Evolutionary conservation across 2,888 invertebrate genomes (phyloP).

Genomic region (Drosophila silvestris): DNA sequence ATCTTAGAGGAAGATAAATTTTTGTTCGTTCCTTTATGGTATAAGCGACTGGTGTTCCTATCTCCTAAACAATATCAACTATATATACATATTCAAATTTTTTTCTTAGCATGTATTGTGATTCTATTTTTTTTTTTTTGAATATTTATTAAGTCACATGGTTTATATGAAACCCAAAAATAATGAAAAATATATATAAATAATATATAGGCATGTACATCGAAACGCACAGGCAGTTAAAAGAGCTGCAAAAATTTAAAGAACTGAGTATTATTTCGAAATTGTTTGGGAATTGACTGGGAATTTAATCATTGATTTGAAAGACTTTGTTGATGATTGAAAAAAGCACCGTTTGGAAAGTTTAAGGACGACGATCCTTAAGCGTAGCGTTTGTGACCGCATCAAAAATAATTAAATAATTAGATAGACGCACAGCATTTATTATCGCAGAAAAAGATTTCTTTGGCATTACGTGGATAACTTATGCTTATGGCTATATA

Average conservation of each 20-base stretch:
- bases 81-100: constrained; percentile 19
- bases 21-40: constrained; percentile 46
- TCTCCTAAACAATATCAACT: constrained; percentile 35
- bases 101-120: constrained; percentile 37
- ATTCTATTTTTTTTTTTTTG: constrained; percentile 44
- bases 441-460: neutral
- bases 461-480: neutral
- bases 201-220: neutral
- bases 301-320: neutral
- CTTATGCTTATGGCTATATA: neutral
- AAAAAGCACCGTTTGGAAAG: neutral
- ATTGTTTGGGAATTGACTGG: neutral
- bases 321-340: neutral
- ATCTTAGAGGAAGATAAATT: constrained; percentile 39
- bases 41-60: constrained; percentile 63
- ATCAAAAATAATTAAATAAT: no score
- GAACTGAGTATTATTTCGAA: constrained; percentile 1
- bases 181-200: constrained; percentile 63
- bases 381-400: neutral
- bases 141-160: constrained; percentile 76
- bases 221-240: constrained; percentile 59
- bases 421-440: neutral
- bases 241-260: constrained; percentile 62
- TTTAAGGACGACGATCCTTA: neutral
- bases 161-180: constrained; percentile 78